phyloP scores from a whole-genome alignment of 2,113 vertebrate genomes.

The Melanerpes formicivorus region DNA sequence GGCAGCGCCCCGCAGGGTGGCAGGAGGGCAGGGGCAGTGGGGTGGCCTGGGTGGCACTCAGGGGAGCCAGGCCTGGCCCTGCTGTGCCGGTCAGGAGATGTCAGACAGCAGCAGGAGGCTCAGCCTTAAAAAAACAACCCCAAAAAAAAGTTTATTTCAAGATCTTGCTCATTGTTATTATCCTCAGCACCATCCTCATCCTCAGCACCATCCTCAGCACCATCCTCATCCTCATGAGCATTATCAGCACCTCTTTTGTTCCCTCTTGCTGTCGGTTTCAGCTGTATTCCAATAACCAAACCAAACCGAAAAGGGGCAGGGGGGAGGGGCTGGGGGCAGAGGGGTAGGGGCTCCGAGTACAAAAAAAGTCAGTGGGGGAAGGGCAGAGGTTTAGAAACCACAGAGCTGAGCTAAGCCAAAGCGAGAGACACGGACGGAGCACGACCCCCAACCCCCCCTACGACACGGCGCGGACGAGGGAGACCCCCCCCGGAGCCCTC shows the following conservation, averaged over 20 bases:
- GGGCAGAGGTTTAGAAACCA: slow-evolving; percentile 93
- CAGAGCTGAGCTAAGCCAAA: slow-evolving; percentile 77
- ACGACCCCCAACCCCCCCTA: slow-evolving; percentile 68
- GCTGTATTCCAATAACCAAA: slow-evolving; percentile 84
- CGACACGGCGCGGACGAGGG: slow-evolving; percentile 25
- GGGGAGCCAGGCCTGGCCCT: not conserved
- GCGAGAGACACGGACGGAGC: slow-evolving; percentile 73
- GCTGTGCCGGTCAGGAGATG: fast-evolving
- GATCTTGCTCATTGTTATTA: slow-evolving; percentile 68
- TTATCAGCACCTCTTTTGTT: not conserved
- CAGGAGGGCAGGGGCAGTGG: not conserved
- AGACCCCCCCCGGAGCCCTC: slow-evolving; percentile 5
- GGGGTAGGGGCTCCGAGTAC: slow-evolving; percentile 77
- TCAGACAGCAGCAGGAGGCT: slow-evolving; percentile 4
- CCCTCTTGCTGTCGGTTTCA: slow-evolving; percentile 63
- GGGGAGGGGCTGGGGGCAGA: not conserved
- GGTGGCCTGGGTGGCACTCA: fast-evolving
- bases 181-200: too few relatives aligned
- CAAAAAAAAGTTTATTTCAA: slow-evolving; percentile 86
- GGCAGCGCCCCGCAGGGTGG: too few relatives aligned
- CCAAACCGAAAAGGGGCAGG: slow-evolving; percentile 65
- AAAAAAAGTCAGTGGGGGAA: slow-evolving; percentile 87
- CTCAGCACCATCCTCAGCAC: too few relatives aligned
- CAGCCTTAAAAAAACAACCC: slow-evolving; percentile 50
- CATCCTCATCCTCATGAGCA: too few relatives aligned